A percentile compares a stretch with the other conserved stretches of the same genome.
Evolutionary conservation across 1,140 invertebrate species (phyloP).

Genomic region (Aricia agestis): DNA sequence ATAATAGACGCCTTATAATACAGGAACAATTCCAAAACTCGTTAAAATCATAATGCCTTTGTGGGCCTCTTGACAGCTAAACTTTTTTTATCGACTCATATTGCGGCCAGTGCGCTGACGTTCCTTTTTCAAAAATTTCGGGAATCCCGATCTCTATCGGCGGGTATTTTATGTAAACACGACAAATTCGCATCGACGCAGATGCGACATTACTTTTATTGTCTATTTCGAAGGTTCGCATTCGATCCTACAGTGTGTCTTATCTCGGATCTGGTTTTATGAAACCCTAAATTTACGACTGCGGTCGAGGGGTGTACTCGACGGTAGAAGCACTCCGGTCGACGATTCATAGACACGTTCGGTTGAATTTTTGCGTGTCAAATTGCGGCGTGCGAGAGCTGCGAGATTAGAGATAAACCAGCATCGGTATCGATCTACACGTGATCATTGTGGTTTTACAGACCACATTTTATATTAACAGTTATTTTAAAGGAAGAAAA

Average conservation of each 20-base stretch:
- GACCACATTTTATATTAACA: too few relatives aligned
- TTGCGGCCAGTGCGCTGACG: constrained; percentile 49
- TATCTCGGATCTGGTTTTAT: constrained; percentile 75
- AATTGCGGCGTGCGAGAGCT: constrained; percentile 45
- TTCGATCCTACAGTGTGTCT: constrained; percentile 74
- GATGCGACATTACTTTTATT: constrained; percentile 72
- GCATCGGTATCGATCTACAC: constrained; percentile 27
- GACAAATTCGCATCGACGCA: constrained; percentile 64
- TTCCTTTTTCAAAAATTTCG: constrained; percentile 48
- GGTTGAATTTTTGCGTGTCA: constrained; percentile 62
- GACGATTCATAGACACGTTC: constrained; percentile 68
- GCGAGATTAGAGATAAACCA: constrained; percentile 47
- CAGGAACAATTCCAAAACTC: constrained; percentile 67
- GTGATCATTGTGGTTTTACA: background rate
- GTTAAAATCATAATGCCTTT: constrained; percentile 74
- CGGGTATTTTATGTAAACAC: constrained; percentile 71
- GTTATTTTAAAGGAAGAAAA: too few relatives aligned
- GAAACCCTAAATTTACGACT: constrained; percentile 76
- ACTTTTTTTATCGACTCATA: constrained; percentile 52
- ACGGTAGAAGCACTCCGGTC: constrained; percentile 69
- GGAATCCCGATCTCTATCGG: constrained; percentile 64
- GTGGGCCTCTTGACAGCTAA: constrained; percentile 63
- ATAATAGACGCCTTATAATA: constrained; percentile 73
- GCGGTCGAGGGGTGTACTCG: constrained; percentile 61
- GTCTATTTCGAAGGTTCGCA: constrained; percentile 64